A percentile compares a stretch with the other conserved stretches of the same genome.
phyloP scores from a whole-genome alignment of 2,888 invertebrate genomes.

The Hirudinaria manillensis region DNA sequence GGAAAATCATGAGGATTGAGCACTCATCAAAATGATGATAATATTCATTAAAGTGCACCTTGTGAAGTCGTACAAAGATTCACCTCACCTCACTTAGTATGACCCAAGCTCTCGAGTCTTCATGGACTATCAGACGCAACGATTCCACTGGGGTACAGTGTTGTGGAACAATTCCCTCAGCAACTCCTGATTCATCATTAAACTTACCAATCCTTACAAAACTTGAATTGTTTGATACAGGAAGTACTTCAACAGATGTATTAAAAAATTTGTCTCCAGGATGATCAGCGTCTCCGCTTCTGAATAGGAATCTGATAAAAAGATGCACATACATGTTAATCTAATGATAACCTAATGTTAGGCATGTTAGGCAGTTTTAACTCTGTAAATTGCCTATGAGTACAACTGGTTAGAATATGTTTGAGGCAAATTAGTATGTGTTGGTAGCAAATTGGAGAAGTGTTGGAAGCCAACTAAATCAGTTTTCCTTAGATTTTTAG shows the following conservation, averaged over 20 bases:
- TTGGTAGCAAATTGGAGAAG: too few species aligned
- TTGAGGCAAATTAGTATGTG: too few species aligned
- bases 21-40: too few species aligned
- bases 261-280: constrained; percentile 79
- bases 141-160: constrained; percentile 66
- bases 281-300: constrained; percentile 81
- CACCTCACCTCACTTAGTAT: constrained; percentile 79
- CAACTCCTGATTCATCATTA: constrained; percentile 70
- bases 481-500: too few species aligned
- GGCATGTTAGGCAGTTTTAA: neutral
- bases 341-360: neutral
- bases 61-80: neutral
- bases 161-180: constrained; percentile 66
- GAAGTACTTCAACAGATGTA: constrained; percentile 74
- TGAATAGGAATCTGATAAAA: constrained; percentile 49
- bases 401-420: too few species aligned
- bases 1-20: too few species aligned
- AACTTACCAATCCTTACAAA: constrained; percentile 69
- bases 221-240: constrained; percentile 55
- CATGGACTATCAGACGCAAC: constrained; percentile 72
- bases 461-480: too few species aligned
- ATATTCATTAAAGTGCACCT: neutral
- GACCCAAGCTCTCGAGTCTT: constrained; percentile 79
- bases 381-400: too few species aligned
- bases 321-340: neutral